A percentile compares a stretch with the other conserved stretches of the same genome.
Conservation (phyloP, 2,888 invertebrate species). For the Cantharis rufa region DNA sequence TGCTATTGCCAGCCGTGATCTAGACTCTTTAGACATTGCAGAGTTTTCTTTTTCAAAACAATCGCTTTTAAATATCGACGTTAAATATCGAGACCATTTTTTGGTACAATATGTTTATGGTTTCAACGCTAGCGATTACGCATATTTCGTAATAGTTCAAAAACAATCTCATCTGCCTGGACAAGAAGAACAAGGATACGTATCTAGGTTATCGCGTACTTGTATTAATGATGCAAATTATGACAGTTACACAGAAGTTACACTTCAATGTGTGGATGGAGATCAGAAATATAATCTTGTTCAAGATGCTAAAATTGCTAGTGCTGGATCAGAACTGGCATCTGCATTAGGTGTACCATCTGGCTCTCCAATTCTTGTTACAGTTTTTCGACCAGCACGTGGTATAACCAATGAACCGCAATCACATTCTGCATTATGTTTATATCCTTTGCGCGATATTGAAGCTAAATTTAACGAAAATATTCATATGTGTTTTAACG, state of each 20-base stretch:
- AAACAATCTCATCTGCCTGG: slow-evolving; percentile 88
- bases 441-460: slow-evolving; percentile 88
- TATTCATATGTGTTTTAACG: slow-evolving; percentile 97
- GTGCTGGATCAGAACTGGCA: slow-evolving; percentile 83
- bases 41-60: slow-evolving; percentile 85
- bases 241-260: slow-evolving; percentile 96
- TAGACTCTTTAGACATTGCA: slow-evolving; percentile 78
- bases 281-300: slow-evolving; percentile 83
- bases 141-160: slow-evolving; percentile 94
- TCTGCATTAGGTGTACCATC: slow-evolving; percentile 78
- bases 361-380: slow-evolving; percentile 82
- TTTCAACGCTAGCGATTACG: slow-evolving; percentile 92
- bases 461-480: slow-evolving; percentile 94
- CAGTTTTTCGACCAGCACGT: slow-evolving; percentile 86
- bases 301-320: slow-evolving; percentile 89
- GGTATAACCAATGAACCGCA: slow-evolving; percentile 85
- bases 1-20: slow-evolving; percentile 84
- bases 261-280: slow-evolving; percentile 80
- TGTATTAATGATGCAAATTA: slow-evolving; percentile 95
- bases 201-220: slow-evolving; percentile 86
- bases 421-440: slow-evolving; percentile 86
- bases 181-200: slow-evolving; percentile 87
- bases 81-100: slow-evolving; percentile 92
- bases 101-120: slow-evolving; percentile 96
- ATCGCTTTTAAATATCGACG: slow-evolving; percentile 84